Evolutionary conservation across 1,140 invertebrate species (phyloP).

Genomic region (Sweltsa coloradensis): DNA sequence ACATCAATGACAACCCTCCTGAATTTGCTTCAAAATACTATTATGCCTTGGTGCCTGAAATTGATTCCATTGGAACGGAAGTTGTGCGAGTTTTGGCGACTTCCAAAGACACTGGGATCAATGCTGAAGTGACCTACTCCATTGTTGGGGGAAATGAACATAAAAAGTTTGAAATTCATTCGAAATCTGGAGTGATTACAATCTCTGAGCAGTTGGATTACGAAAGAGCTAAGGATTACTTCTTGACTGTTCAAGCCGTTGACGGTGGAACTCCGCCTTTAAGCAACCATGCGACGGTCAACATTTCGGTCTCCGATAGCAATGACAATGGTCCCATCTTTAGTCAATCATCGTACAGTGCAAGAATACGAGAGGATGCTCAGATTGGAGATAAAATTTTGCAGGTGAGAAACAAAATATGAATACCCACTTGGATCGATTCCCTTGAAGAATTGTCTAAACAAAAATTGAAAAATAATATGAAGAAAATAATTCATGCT

Average conservation of each 20-base stretch:
- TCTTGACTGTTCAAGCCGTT: conserved; percentile 78
- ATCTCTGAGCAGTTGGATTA: conserved; percentile 71
- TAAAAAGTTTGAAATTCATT: conserved; percentile 68
- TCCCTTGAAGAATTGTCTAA: too few relatives aligned
- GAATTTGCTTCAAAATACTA: conserved; percentile 74
- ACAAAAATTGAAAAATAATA: too few relatives aligned
- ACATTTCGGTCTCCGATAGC: conserved; percentile 73
- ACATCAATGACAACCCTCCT: conserved; percentile 91
- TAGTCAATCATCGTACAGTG: conserved; percentile 62
- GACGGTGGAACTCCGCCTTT: conserved; percentile 78
- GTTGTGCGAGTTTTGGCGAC: conserved; percentile 73
- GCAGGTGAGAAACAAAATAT: conserved; percentile 41
- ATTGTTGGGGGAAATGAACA: conserved; percentile 81
- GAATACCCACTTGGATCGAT: too few relatives aligned
- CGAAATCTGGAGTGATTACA: conserved; percentile 53
- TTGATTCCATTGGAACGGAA: conserved; percentile 57
- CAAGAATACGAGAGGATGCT: conserved; percentile 67
- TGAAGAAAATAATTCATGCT: too few relatives aligned
- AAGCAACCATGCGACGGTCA: conserved; percentile 74
- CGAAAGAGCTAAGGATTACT: conserved; percentile 74
- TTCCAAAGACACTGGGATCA: conserved; percentile 85
- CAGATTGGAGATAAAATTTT: conserved; percentile 52
- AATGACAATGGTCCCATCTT: conserved; percentile 87
- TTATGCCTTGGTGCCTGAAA: conserved; percentile 58
- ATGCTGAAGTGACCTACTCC: conserved; percentile 84